phyloP scores from a whole-genome alignment of 2,888 invertebrate genomes.

The Platypus cylindrus region DNA sequence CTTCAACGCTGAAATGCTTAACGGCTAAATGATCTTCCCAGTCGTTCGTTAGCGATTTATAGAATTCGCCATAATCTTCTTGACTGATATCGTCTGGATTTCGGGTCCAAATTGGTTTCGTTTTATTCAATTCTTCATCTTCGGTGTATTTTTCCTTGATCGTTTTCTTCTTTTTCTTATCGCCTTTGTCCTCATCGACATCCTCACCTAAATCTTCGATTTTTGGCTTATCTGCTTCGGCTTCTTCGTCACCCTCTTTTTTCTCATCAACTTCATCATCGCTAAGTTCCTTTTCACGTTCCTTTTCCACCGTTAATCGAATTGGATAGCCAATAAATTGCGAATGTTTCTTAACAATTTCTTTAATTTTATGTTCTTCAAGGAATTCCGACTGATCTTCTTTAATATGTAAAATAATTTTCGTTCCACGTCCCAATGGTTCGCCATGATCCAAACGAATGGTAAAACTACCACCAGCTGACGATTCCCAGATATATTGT shows the following conservation, averaged over 20 bases:
- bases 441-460: constrained; percentile 66
- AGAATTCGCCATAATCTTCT: constrained; percentile 96
- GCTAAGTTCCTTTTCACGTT: constrained; percentile 90
- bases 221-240: constrained; percentile 48
- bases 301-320: constrained; percentile 83
- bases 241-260: constrained; percentile 54
- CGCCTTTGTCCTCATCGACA: constrained; percentile 52
- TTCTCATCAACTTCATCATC: constrained; percentile 83
- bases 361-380: constrained; percentile 90
- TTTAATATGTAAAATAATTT: constrained; percentile 86
- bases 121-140: constrained; percentile 97
- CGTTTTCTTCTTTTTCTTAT: constrained; percentile 85
- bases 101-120: constrained; percentile 95
- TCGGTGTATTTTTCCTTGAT: constrained; percentile 97
- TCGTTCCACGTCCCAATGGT: constrained; percentile 80
- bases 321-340: constrained; percentile 96
- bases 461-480: constrained; percentile 97
- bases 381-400: constrained; percentile 92
- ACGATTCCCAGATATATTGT: constrained; percentile 95
- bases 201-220: constrained; percentile 41
- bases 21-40: constrained; percentile 97
- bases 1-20: constrained; percentile 89
- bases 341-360: constrained; percentile 96
- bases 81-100: constrained; percentile 94
- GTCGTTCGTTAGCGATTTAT: constrained; percentile 93